Evolutionary conservation across 92 coral and sea anemone species (phyloP).

Genomic region (Pocillopora meandrina): DNA sequence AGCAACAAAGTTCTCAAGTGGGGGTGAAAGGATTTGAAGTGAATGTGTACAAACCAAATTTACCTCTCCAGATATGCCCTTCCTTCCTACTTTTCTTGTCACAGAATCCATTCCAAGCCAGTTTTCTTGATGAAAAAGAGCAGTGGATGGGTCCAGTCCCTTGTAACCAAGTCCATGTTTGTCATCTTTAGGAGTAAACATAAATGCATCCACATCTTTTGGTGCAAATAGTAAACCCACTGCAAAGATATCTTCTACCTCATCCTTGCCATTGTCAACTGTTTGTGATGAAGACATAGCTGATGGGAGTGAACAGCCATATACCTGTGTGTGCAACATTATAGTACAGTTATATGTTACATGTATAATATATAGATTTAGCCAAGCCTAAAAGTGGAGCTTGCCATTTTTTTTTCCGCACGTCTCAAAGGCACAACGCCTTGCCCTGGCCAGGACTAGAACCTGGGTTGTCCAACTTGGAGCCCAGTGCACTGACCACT

Average conservation of each 20-base stretch:
- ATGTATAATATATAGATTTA: background rate
- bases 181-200: slow-evolving; percentile 84
- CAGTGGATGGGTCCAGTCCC: slow-evolving; percentile 81
- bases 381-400: too few species aligned
- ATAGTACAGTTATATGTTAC: background rate
- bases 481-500: too few species aligned
- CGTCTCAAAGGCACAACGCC: too few species aligned
- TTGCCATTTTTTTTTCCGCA: too few species aligned
- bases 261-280: slow-evolving; percentile 32
- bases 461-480: too few species aligned
- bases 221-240: slow-evolving; percentile 96
- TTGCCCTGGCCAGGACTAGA: too few species aligned
- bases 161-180: slow-evolving; percentile 92
- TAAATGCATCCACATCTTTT: slow-evolving; percentile 79
- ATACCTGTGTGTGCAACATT: slow-evolving; percentile 52
- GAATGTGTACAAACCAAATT: background rate
- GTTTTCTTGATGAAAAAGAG: slow-evolving; percentile 47
- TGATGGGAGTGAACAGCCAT: slow-evolving; percentile 84
- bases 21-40: too few species aligned
- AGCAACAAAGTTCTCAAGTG: too few species aligned
- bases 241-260: slow-evolving; percentile 89
- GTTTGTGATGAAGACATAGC: slow-evolving; percentile 14
- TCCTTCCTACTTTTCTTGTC: slow-evolving; percentile 49
- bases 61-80: slow-evolving; percentile 89
- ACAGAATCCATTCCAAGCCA: slow-evolving; percentile 53